phyloP scores from a whole-genome alignment of 2,797 vertebrate species.

The Alectoris magna region DNA sequence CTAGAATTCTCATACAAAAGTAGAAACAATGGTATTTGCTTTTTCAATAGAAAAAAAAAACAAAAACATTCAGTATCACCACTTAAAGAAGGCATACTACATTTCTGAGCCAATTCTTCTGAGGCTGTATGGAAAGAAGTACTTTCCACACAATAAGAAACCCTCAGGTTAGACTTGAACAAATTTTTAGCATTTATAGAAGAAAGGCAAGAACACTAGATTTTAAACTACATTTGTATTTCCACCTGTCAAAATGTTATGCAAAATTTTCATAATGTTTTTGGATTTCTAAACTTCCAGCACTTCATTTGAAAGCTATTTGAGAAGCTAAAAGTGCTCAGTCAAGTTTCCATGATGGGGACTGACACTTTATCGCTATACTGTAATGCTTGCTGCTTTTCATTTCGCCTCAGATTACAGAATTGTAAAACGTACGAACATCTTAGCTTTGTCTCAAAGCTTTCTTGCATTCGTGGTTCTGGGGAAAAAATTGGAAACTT shows the following conservation, averaged over 20 bases:
- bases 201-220: not conserved
- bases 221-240: not conserved
- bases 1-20: constrained; percentile 5
- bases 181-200: not conserved
- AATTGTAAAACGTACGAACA: not conserved
- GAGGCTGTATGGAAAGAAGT: not conserved
- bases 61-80: not conserved
- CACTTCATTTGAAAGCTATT: not conserved
- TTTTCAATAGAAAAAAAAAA: not conserved
- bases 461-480: not conserved
- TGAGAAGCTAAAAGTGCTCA: not conserved
- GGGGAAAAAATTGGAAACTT: not conserved
- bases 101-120: not conserved
- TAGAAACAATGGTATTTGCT: constrained; percentile 46
- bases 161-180: not conserved
- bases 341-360: not conserved
- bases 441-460: not conserved
- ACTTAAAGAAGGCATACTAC: constrained; percentile 12
- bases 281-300: not conserved
- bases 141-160: constrained; percentile 1
- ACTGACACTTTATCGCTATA: not conserved
- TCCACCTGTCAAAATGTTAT: not conserved
- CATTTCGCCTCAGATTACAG: not conserved
- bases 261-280: not conserved
- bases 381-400: not conserved